Evolutionary conservation across 2,797 vertebrate genomes (phyloP), one percentile per base, ranked within the genome.

Genomic region (Gymnocypris eckloni): DNA sequence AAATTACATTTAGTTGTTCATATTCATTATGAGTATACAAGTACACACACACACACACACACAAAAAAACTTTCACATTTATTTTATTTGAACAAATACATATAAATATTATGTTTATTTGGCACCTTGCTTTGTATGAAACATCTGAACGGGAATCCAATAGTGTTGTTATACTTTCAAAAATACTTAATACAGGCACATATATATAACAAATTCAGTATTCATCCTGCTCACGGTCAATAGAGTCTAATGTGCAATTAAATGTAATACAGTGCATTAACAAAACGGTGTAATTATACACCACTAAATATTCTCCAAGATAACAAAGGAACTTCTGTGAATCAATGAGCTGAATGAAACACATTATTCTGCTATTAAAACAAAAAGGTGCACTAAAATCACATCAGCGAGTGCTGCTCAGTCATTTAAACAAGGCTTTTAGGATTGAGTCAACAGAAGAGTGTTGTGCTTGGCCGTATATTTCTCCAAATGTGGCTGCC

Each of bases 391-490:
- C 48, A 79, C 48, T 79, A 33, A 85, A 84, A 71, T 37, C 67
- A 59, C 52, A 85, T 71, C 52, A 71, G 18, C 20, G 50, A 72
- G 76, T 37, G 66, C 39, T 79, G 64, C 25, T 79, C 39, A 61
- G 37, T 56, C 75, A 56, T 79, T 85, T n/a, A 79, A 85, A 85
- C 83, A 79, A 71, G 83, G 41, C 76, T 79, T 71, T 78, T 54
- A 79, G 76, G 66, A 85, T 25, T n/a, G 69, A 61, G 41, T 79
- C 76, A 85, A 85, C 77, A 61, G 41, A 79, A 64, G 41, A 33
- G 43, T 72, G 41, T 85, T 79, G 41, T 79, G 25, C 12, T 85
- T 85, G 76, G 83, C 67, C 1, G 10, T 71, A 25, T 50, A 33
- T 33, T 61, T 70, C 52, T 71, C 33, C 76, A 85, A 48, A 48